These are phyloP conservation scores for Heliconius cydno DNA, from an alignment of 2,888 invertebrate species.

Conservation along the genomic window DNA sequence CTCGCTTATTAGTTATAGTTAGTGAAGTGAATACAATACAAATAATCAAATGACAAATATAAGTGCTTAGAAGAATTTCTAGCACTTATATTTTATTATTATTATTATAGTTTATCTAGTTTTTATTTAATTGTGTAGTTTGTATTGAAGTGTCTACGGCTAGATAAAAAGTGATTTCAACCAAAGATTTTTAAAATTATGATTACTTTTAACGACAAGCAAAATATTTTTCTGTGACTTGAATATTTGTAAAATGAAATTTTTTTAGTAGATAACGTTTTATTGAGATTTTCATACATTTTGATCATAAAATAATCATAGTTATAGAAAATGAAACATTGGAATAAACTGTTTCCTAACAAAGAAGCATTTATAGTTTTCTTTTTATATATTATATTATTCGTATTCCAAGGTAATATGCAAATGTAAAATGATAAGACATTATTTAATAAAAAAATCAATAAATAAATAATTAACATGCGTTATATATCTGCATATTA, in stretches of 20 bases:
- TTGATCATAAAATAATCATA: not conserved
- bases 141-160: too few relatives aligned
- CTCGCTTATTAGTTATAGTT: not conserved
- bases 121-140: not conserved
- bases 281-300: not conserved
- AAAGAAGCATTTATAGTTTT: constrained; percentile 92
- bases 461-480: not conserved
- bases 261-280: not conserved
- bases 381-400: constrained; percentile 92
- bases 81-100: not conserved
- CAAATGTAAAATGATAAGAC: constrained; percentile 31
- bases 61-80: not conserved
- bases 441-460: not conserved
- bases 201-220: not conserved
- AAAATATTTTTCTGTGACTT: not conserved
- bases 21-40: not conserved
- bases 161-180: not conserved
- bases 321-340: constrained; percentile 69
- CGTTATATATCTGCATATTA: constrained; percentile 10
- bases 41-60: not conserved
- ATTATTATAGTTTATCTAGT: not conserved
- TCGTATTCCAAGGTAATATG: constrained; percentile 93
- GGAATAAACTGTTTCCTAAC: constrained; percentile 91
- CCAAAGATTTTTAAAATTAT: constrained; percentile 13
- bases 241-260: not conserved